These are phyloP conservation scores for Microcebus griseorufus DNA, from an alignment of 2,113 vertebrate species.

Conservation along the genomic window DNA sequence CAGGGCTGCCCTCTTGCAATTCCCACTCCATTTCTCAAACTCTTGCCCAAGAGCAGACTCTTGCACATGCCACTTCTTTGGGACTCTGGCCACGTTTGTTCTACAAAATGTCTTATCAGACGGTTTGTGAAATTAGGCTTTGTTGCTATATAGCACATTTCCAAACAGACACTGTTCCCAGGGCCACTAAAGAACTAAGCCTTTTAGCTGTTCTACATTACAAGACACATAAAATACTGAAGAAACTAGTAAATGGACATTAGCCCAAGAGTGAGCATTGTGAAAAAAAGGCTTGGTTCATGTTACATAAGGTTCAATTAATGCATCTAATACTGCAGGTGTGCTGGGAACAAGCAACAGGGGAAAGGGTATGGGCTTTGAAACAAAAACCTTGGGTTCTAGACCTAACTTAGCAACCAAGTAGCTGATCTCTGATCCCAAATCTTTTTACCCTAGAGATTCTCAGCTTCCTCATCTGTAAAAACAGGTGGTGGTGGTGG, in stretches of 20 bases:
- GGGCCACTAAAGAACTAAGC: background rate
- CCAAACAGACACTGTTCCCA: conserved; percentile 53
- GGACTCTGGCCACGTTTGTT: conserved; percentile 5
- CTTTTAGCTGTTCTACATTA: background rate
- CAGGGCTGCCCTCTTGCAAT: background rate
- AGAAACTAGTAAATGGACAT: background rate
- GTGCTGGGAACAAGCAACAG: background rate
- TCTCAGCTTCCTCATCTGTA: background rate
- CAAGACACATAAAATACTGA: background rate
- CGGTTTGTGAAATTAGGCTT: conserved; percentile 55
- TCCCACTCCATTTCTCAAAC: background rate
- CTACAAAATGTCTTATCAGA: conserved; percentile 60
- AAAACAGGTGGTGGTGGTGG: no score
- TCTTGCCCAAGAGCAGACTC: conserved; percentile 48
- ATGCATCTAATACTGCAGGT: no score
- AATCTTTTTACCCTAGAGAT: background rate
- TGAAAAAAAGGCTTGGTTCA: background rate
- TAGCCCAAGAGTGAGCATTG: background rate
- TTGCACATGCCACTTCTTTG: background rate
- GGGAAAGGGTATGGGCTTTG: background rate
- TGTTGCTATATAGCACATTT: conserved; percentile 7
- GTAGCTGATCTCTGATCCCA: background rate
- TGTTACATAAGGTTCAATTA: no score
- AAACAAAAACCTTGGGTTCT: background rate
- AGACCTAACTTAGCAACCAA: background rate